Evolutionary conservation across 1,140 invertebrate genomes (phyloP).

Genomic region (Saccostrea cuccullata): DNA sequence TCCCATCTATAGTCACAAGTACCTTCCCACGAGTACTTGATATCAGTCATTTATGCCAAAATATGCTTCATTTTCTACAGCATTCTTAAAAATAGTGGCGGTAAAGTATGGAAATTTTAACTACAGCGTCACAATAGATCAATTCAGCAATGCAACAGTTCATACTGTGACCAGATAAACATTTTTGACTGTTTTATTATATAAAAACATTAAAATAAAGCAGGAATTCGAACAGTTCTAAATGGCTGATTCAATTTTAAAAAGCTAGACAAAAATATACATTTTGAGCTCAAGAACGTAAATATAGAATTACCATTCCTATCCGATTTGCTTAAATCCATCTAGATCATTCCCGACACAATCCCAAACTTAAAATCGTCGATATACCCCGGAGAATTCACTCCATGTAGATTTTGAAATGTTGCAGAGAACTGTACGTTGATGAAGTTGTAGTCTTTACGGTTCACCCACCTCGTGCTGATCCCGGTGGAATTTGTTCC

Average conservation of each 20-base stretch:
- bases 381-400: conserved; percentile 2
- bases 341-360: background rate
- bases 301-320: background rate
- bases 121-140: too few species aligned
- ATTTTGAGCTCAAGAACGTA: too few species aligned
- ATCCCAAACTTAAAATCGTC: conserved; percentile 35
- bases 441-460: conserved; percentile 20
- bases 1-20: too few species aligned
- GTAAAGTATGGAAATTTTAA: too few species aligned
- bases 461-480: conserved; percentile 39
- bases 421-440: conserved; percentile 25
- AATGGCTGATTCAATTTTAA: background rate
- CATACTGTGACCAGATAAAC: too few species aligned
- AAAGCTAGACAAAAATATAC: background rate
- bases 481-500: conserved; percentile 7
- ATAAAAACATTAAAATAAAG: too few species aligned
- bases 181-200: too few species aligned
- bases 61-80: too few species aligned
- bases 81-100: too few species aligned
- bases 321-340: background rate
- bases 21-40: too few species aligned
- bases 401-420: conserved; percentile 14
- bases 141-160: too few species aligned
- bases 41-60: too few species aligned
- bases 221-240: background rate